Evolutionary conservation across 2,113 vertebrate genomes (phyloP).

Genomic region (Acanthisitta chloris): DNA sequence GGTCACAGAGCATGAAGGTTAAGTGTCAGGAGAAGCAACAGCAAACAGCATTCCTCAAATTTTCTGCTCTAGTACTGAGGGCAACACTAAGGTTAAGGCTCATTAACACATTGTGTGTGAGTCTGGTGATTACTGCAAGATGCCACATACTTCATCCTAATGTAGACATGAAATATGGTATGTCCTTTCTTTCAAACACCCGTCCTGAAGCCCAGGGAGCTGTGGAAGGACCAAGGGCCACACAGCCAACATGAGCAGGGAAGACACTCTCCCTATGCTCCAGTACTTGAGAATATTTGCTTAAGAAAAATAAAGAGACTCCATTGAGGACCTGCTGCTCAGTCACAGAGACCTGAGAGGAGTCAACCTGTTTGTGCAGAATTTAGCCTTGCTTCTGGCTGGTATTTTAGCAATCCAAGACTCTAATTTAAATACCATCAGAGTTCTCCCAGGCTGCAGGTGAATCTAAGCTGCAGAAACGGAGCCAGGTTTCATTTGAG

Average conservation of each 20-base stretch:
- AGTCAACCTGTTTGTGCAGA: neutral
- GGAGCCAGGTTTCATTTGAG: neutral
- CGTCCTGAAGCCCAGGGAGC: neutral
- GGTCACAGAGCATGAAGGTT: neutral
- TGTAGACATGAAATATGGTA: neutral
- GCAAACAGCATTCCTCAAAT: neutral
- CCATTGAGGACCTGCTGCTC: neutral
- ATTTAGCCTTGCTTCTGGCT: neutral
- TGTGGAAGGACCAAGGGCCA: neutral
- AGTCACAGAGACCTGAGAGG: neutral
- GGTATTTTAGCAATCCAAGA: neutral
- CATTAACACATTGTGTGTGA: neutral
- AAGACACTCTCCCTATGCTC: neutral
- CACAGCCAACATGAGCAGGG: rapidly evolving
- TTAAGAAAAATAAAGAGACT: neutral
- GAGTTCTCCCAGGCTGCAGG: neutral
- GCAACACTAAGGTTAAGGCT: neutral
- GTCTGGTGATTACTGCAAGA: neutral
- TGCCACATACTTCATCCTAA: neutral
- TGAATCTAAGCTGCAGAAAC: neutral
- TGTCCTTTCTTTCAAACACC: neutral
- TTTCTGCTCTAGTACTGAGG: neutral
- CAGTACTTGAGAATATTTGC: neutral
- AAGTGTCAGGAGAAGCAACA: neutral
- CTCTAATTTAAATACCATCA: neutral